phyloP scores from a whole-genome alignment of 2,113 vertebrate genomes.

The Catagonus wagneri region DNA sequence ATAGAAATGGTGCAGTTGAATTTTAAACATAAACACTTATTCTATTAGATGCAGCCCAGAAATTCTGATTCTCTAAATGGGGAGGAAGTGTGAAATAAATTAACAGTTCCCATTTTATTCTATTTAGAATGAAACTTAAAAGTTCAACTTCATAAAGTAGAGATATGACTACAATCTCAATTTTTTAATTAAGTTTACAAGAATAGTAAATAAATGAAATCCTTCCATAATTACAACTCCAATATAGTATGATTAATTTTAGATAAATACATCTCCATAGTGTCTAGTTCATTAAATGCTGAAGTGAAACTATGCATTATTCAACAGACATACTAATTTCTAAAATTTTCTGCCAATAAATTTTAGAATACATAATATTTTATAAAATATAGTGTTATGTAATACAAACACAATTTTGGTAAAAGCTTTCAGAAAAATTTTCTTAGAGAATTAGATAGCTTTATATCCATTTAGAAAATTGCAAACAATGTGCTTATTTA shows the following conservation, averaged over 20 bases:
- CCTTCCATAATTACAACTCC: not conserved
- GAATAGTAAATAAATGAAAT: conserved; percentile 12
- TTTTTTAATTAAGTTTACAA: not conserved
- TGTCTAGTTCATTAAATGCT: not conserved
- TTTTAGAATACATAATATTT: conserved; percentile 20
- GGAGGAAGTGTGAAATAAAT: not conserved
- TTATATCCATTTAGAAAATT: not conserved
- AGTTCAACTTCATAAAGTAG: not conserved
- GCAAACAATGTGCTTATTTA: not conserved
- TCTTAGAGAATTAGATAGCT: not conserved
- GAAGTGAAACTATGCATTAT: conserved; percentile 32
- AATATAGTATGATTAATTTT: conserved; percentile 28
- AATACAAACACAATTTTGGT: not conserved
- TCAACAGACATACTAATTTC: conserved; percentile 44
- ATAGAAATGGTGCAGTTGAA: not conserved
- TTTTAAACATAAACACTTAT: not conserved
- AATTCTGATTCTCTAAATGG: not conserved
- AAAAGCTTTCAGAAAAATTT: conserved; percentile 25
- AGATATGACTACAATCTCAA: not conserved
- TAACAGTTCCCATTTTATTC: not conserved
- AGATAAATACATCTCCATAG: not conserved
- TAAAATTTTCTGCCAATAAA: conserved; percentile 18
- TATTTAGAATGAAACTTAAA: not conserved
- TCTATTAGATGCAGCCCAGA: not conserved
- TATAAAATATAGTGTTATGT: not conserved